Percentiles rank a stretch among this genome's conserved stretches.
phyloP scores from a whole-genome alignment of 2,888 invertebrate species.

The Auanema freiburgensis region DNA sequence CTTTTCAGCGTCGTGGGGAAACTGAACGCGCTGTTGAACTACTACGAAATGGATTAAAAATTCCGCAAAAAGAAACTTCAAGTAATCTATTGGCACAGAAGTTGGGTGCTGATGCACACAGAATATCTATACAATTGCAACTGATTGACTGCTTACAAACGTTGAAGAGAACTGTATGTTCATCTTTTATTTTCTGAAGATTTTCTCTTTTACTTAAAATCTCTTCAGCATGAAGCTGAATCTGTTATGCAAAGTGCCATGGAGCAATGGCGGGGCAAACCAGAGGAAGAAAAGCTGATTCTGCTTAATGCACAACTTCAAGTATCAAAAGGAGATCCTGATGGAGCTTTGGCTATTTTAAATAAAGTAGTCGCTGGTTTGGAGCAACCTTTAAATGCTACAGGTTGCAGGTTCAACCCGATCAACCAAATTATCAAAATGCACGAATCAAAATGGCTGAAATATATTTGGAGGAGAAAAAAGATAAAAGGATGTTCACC shows the following conservation, averaged over 20 bases:
- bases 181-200: not conserved
- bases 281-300: constrained; percentile 82
- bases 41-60: constrained; percentile 28
- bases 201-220: not conserved
- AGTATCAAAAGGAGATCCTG: constrained; percentile 79
- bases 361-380: constrained; percentile 17
- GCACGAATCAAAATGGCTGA: constrained; percentile 78
- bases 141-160: constrained; percentile 73
- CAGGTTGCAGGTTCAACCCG: constrained; percentile 64
- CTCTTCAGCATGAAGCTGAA: constrained; percentile 76
- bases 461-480: constrained; percentile 82
- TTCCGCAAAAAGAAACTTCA: constrained; percentile 28
- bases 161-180: constrained; percentile 43
- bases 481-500: constrained; percentile 84
- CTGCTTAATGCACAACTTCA: constrained; percentile 84
- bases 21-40: constrained; percentile 39
- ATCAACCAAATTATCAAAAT: constrained; percentile 81
- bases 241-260: constrained; percentile 77
- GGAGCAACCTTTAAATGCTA: not conserved
- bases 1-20: constrained; percentile 30
- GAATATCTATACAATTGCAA: constrained; percentile 84
- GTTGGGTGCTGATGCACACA: constrained; percentile 70
- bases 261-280: constrained; percentile 73
- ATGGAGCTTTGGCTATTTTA: constrained; percentile 80
- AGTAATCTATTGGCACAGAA: constrained; percentile 31